Evolutionary conservation across 2,797 vertebrate species (phyloP).

Genomic region (Semotilus atromaculatus): DNA sequence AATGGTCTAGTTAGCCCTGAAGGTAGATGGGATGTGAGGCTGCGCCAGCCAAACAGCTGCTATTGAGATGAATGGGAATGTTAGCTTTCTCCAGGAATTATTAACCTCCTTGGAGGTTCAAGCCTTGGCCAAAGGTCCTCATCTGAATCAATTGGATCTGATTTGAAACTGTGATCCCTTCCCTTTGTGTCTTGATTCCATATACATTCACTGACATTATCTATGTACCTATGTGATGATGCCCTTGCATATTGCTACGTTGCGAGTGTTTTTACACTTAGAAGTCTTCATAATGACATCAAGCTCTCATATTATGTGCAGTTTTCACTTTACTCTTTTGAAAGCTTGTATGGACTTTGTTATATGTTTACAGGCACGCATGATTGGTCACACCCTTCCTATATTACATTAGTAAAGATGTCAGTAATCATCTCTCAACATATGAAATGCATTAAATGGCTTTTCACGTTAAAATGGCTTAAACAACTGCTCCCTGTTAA

Average conservation of each 20-base stretch:
- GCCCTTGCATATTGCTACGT: not conserved
- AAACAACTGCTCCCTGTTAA: constrained; percentile 60
- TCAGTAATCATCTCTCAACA: constrained; percentile 62
- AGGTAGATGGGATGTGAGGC: not conserved
- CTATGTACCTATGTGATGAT: not conserved
- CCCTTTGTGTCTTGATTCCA: not conserved
- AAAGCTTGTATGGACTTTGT: not conserved
- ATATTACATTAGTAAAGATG: constrained; percentile 61
- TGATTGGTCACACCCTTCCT: constrained; percentile 51
- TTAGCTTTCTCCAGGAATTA: not conserved
- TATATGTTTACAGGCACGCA: constrained; percentile 46
- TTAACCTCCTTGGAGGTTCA: not conserved
- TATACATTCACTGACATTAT: not conserved
- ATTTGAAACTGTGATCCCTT: not conserved
- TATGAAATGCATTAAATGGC: constrained; percentile 61
- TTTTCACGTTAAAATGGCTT: constrained; percentile 60
- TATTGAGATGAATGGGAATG: not conserved
- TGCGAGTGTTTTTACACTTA: not conserved
- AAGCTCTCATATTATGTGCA: not conserved
- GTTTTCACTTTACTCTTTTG: not conserved
- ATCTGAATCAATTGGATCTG: constrained; percentile 3
- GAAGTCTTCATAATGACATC: not conserved
- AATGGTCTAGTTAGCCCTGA: not conserved
- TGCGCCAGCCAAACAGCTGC: not conserved
- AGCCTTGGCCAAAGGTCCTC: not conserved